phyloP scores from a whole-genome alignment of 2,797 vertebrate genomes.

The Rhabdomys pumilio region DNA sequence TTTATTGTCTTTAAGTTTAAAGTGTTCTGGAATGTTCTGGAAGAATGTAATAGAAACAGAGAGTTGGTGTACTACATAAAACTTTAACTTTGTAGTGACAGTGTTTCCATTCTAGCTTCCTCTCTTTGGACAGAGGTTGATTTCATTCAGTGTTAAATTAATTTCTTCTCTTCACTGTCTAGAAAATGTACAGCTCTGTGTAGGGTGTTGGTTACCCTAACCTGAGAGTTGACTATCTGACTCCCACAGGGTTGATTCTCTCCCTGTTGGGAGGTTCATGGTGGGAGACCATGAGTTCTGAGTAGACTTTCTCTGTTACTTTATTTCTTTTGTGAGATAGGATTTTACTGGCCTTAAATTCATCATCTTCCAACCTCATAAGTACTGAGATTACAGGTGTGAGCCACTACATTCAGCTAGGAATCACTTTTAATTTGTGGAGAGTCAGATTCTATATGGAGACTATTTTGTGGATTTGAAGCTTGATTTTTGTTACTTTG shows the following conservation, averaged over 20 bases:
- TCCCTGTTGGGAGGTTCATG: fast-evolving
- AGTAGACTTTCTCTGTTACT: background rate
- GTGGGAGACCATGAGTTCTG: background rate
- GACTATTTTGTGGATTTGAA: background rate
- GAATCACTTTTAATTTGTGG: background rate
- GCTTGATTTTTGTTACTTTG: background rate
- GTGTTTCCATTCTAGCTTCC: background rate
- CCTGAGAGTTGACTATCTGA: background rate
- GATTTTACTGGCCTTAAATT: background rate
- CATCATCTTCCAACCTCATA: background rate
- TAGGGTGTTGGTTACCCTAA: background rate
- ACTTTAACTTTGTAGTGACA: background rate
- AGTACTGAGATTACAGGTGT: background rate
- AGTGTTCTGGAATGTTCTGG: background rate
- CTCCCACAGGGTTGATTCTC: background rate
- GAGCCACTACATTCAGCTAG: background rate
- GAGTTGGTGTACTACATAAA: background rate
- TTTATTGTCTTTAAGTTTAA: background rate
- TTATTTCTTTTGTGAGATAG: background rate
- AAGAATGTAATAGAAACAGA: background rate
- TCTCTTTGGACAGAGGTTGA: conserved; percentile 12
- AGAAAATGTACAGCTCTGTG: background rate
- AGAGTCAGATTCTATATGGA: background rate
- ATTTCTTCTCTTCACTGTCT: background rate
- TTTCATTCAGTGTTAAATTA: background rate